phyloP scores from a whole-genome alignment of 2,888 invertebrate species.

The Amblyjoppa proteus region DNA sequence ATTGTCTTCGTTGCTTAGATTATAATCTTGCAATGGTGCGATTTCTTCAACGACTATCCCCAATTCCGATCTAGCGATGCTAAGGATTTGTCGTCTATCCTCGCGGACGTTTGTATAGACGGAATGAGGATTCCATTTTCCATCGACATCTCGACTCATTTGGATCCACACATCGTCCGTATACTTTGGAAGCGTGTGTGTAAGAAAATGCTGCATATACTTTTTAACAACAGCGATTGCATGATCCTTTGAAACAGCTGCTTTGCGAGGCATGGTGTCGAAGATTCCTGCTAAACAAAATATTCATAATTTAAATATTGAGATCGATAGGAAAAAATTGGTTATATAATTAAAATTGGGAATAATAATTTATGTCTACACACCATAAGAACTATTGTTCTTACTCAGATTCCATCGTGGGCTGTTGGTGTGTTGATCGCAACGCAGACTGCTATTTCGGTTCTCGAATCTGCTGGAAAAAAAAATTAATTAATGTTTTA shows the following conservation, averaged over 20 bases:
- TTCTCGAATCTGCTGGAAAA: too few relatives aligned
- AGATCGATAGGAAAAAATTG: too few relatives aligned
- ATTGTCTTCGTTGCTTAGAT: neutral
- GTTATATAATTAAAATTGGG: too few relatives aligned
- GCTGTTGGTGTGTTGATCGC: too few relatives aligned
- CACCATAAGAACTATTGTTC: too few relatives aligned
- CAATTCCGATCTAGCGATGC: neutral
- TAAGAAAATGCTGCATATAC: conserved; percentile 31
- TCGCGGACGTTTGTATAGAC: conserved; percentile 24
- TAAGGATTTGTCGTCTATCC: neutral
- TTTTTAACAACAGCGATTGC: conserved; percentile 51
- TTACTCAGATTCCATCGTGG: too few relatives aligned
- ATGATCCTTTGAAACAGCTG: neutral
- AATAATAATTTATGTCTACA: too few relatives aligned
- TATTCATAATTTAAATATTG: too few relatives aligned
- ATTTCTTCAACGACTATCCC: neutral
- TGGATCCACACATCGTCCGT: neutral
- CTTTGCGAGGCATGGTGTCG: too few relatives aligned
- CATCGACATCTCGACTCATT: conserved; percentile 18
- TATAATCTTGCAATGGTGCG: neutral
- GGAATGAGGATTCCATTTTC: conserved; percentile 23
- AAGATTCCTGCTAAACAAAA: too few relatives aligned
- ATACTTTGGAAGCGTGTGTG: conserved; percentile 4
- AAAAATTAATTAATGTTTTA: too few relatives aligned
- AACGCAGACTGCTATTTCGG: too few relatives aligned